Conservation (phyloP, 2,888 invertebrate genomes). For the Coremacera marginata region DNA sequence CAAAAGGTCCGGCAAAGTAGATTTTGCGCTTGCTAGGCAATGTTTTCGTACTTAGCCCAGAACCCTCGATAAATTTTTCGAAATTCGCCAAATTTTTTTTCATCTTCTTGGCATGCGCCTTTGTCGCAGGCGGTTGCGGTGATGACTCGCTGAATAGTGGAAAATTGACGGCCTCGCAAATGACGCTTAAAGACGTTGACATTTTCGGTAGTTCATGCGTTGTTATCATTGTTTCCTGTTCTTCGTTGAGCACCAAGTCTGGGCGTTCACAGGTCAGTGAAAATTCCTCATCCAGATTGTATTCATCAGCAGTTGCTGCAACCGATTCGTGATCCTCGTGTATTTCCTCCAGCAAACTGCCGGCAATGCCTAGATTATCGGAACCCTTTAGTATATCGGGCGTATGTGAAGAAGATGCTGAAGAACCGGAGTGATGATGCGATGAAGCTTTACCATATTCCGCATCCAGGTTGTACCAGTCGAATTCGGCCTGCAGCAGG, state of each 20-base stretch:
- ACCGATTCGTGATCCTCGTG: constrained; percentile 59
- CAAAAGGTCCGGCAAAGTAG: constrained; percentile 68
- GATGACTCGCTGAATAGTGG: constrained; percentile 38
- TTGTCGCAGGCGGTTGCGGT: constrained; percentile 23
- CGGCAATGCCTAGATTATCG: constrained; percentile 49
- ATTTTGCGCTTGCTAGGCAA: constrained; percentile 67
- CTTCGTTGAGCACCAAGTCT: constrained; percentile 40
- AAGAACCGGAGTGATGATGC: constrained; percentile 24
- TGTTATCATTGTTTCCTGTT: constrained; percentile 32
- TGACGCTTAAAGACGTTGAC: constrained; percentile 10
- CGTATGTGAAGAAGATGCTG: constrained; percentile 45
- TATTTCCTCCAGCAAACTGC: constrained; percentile 55
- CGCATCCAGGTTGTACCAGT: constrained; percentile 69
- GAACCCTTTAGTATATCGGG: constrained; percentile 53
- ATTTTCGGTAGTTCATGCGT: background rate
- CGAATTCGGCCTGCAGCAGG: constrained; percentile 68
- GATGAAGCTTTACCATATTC: constrained; percentile 62
- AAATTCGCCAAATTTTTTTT: constrained; percentile 62
- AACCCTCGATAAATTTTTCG: constrained; percentile 66
- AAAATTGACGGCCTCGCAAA: constrained; percentile 47
- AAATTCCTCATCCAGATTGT: constrained; percentile 68
- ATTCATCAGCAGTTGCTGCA: constrained; percentile 61
- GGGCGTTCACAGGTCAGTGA: constrained; percentile 48
- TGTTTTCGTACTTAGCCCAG: constrained; percentile 65
- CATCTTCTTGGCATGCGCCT: constrained; percentile 55